Evolutionary conservation across 2,888 invertebrate species (phyloP), one percentile per base, ranked within the genome.

Genomic region (Cosmia trapezina): DNA sequence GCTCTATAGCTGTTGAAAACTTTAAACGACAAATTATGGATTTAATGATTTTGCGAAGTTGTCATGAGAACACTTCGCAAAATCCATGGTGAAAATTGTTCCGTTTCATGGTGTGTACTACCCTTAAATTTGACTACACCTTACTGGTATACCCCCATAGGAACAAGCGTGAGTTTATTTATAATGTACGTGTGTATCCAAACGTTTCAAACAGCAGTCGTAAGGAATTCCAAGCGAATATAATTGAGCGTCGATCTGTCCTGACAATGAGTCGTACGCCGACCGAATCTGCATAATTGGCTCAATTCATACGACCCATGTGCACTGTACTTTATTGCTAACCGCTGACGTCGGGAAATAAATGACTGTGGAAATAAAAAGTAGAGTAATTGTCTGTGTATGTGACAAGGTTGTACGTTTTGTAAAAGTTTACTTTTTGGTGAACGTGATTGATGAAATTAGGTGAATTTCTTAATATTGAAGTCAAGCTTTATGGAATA

Each of bases 201-300:
- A 56, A 41, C 33, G 19, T 56, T 22, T 19, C 33, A 65, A 67
- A 68, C 69, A 69, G 43, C 37, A 43, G 43, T 28, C 33, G 17
- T 60, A 49, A 22, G 22, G 54, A 76, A 78, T 76, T 63, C 61
- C 49, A 69, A 67, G 56, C 73, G 33, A 56, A 59, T 60, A 37
- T 73, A 83, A 85, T 84, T 73, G 72, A 66, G 61, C 66, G 70
- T 80, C 78, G 78, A 81, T 86, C 72, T 73, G 78, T 81, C 81
- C 82, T 73, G 70, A 87, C 88, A 86, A 86, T 76, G 83, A 85
- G 81, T 54, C 84, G 78, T 74, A 11, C 72, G 81, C 51, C 57
- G 57, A 72, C 76, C 72, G 70, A 80, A 89, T 91, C 89, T 88
- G 86, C 90, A 90, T 92, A 91, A 93, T 91, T 91, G 90, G 66